Conservation (phyloP, 2,113 vertebrate genomes). For the Megaceryle torquata region DNA sequence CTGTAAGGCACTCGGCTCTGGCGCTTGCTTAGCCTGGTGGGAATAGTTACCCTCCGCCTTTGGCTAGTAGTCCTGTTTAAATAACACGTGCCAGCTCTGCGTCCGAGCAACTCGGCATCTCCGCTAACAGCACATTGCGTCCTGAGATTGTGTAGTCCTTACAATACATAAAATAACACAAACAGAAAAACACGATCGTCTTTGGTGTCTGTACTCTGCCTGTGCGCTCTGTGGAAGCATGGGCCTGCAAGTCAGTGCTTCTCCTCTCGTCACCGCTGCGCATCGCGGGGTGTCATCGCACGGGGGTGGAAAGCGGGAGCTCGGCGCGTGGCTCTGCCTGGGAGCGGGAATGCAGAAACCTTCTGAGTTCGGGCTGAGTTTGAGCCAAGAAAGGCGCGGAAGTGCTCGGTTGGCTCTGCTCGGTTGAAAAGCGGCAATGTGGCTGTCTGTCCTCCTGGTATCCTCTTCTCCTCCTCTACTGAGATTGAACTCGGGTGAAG, state of each 20-base stretch:
- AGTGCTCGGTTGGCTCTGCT: conserved; percentile 38
- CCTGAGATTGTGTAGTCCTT: conserved; percentile 66
- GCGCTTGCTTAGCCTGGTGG: conserved; percentile 77
- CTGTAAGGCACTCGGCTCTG: conserved; percentile 80
- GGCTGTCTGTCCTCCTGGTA: neutral
- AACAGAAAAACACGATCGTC: neutral
- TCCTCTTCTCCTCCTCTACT: conserved; percentile 62
- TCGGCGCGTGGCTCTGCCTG: neutral
- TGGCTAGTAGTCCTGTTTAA: conserved; percentile 70
- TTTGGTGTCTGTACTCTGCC: neutral
- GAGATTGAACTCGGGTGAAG: conserved; percentile 84
- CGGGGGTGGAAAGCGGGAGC: neutral
- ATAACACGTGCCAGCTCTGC: conserved; percentile 62
- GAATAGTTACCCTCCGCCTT: conserved; percentile 73
- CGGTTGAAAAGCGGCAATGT: neutral
- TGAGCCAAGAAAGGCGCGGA: conserved; percentile 28
- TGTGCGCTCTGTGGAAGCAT: neutral
- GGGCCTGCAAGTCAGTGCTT: neutral
- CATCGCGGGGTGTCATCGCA: neutral
- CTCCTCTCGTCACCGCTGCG: neutral
- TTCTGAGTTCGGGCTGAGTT: neutral
- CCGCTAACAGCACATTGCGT: conserved; percentile 68
- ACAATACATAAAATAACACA: neutral
- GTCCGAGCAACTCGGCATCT: conserved; percentile 65
- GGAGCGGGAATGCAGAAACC: conserved; percentile 7